Evolutionary conservation across 2,113 vertebrate species (phyloP).

Genomic region (Plecturocebus donacophilus): DNA sequence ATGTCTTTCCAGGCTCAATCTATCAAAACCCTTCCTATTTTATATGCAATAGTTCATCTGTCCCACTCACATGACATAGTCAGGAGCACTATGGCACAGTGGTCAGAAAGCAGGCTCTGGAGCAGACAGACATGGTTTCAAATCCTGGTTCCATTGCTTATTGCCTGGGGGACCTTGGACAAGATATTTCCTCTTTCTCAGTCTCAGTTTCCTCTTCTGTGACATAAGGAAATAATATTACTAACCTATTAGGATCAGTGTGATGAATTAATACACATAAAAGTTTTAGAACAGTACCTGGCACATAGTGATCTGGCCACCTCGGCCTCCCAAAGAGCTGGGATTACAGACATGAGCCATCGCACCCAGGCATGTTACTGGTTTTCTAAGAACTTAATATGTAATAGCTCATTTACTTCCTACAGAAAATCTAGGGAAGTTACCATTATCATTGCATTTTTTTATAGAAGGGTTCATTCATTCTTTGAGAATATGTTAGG

Average conservation of each 20-base stretch:
- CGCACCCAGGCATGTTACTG: too few species aligned
- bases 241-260: neutral
- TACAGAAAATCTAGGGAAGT: neutral
- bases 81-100: neutral
- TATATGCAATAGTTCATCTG: too few species aligned
- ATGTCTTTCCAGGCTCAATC: too few species aligned
- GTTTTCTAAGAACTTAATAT: neutral
- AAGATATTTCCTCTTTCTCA: neutral
- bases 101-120: neutral
- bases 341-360: too few species aligned
- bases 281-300: neutral
- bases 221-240: neutral
- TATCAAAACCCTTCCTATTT: neutral
- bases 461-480: neutral
- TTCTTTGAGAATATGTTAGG: neutral
- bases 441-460: neutral
- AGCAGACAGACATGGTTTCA: neutral
- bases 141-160: neutral
- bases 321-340: too few species aligned
- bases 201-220: neutral
- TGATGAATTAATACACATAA: neutral
- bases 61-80: neutral
- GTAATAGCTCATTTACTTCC: neutral
- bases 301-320: too few species aligned
- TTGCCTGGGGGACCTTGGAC: neutral